These are phyloP conservation scores for Phenganax subtilis DNA, from an alignment of 92 coral and sea anemone species.

Conservation along the genomic window DNA sequence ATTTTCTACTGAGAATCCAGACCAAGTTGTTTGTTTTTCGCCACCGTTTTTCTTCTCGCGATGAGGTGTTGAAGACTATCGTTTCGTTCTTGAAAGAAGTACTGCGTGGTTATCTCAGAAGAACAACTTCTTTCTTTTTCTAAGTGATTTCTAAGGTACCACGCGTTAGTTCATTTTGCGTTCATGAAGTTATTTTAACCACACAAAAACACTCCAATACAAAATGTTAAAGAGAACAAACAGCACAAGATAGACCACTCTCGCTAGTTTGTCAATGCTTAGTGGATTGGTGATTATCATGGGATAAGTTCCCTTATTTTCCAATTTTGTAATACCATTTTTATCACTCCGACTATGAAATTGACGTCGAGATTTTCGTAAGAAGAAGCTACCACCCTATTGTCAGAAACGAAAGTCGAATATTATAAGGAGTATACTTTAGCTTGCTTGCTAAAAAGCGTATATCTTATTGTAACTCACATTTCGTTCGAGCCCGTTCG, in stretches of 20 bases:
- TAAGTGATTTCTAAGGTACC: background rate
- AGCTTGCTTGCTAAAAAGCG: background rate
- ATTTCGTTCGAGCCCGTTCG: slow-evolving; percentile 15
- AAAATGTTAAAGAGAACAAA: slow-evolving; percentile 75
- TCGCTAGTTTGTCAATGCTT: slow-evolving; percentile 67
- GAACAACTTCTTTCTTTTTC: background rate
- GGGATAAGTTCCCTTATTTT: slow-evolving; percentile 5
- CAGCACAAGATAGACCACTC: slow-evolving; percentile 72
- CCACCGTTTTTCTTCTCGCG: no score
- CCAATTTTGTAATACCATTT: slow-evolving; percentile 15
- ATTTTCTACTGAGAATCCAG: no score
- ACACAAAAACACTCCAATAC: slow-evolving; percentile 73
- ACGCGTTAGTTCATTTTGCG: background rate
- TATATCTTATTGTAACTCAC: slow-evolving; percentile 6
- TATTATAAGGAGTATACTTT: background rate
- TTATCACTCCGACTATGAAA: slow-evolving; percentile 28
- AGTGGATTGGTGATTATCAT: slow-evolving; percentile 30
- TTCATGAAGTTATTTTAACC: slow-evolving; percentile 10
- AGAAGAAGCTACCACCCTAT: slow-evolving; percentile 24
- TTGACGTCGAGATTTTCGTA: slow-evolving; percentile 31
- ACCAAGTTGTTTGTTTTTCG: no score
- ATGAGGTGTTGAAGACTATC: no score
- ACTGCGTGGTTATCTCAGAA: no score
- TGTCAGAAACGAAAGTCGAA: background rate
- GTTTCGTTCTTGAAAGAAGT: no score